These are phyloP conservation scores for Philereme vetulata DNA, from an alignment of 2,888 invertebrate species.

Conservation along the genomic window DNA sequence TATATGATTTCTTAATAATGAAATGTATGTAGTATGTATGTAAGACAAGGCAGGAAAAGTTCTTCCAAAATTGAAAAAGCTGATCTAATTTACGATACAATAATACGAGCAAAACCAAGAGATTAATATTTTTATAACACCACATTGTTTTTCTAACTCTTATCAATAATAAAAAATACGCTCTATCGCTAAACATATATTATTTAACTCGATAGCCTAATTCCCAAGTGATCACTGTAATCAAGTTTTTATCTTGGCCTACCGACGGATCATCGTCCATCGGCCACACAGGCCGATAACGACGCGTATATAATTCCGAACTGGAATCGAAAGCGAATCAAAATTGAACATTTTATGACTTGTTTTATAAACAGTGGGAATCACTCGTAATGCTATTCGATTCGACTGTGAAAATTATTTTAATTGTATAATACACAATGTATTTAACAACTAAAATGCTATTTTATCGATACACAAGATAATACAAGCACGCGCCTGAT, in stretches of 20 bases:
- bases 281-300: conserved; percentile 39
- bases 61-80: too few relatives aligned
- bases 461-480: too few relatives aligned
- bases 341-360: conserved; percentile 23
- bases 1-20: too few relatives aligned
- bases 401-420: conserved; percentile 3
- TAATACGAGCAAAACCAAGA: too few relatives aligned
- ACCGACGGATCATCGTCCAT: conserved; percentile 32
- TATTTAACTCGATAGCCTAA: conserved; percentile 41
- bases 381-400: conserved; percentile 13
- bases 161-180: conserved; percentile 33
- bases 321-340: conserved; percentile 28
- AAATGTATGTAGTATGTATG: too few relatives aligned
- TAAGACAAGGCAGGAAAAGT: too few relatives aligned
- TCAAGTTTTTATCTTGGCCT: conserved; percentile 33
- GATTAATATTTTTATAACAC: too few relatives aligned
- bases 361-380: conserved; percentile 19
- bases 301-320: conserved; percentile 29
- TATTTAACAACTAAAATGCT: background rate
- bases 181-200: conserved; percentile 37
- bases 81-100: too few relatives aligned
- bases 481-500: too few relatives aligned
- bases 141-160: conserved; percentile 6
- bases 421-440: background rate
- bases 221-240: conserved; percentile 31